phyloP scores from a whole-genome alignment of 2,113 vertebrate species.

The Marmota flaviventris region DNA sequence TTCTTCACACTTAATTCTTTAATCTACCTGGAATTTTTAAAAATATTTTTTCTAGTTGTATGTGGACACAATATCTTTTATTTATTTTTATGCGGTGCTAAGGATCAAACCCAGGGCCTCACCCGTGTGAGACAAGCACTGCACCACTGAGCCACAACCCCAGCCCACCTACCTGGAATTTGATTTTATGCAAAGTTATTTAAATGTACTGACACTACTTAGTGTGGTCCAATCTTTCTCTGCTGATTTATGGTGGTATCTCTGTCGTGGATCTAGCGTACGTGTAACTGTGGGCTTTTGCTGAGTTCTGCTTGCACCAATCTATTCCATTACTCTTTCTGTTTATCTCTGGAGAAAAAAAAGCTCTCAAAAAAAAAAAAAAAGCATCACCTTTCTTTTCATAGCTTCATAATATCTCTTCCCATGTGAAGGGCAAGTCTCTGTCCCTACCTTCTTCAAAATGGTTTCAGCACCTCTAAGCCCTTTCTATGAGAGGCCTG shows the following conservation, averaged over 20 bases:
- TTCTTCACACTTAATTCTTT: constrained; percentile 1
- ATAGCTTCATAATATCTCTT: constrained; percentile 33
- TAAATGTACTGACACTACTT: not conserved
- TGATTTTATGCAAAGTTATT: not conserved
- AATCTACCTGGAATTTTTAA: not conserved
- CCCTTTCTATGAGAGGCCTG: not conserved
- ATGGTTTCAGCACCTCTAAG: not conserved
- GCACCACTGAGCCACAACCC: too few species aligned
- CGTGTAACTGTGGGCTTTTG: not conserved
- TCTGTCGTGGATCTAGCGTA: not conserved
- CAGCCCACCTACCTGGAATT: not conserved
- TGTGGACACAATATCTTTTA: too few species aligned
- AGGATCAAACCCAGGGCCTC: too few species aligned
- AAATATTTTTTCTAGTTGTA: too few species aligned
- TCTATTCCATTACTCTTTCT: constrained; percentile 22
- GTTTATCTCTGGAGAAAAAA: not conserved
- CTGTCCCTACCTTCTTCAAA: not conserved
- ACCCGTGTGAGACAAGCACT: too few species aligned
- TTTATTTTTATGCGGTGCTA: too few species aligned
- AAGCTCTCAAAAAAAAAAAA: too few species aligned
- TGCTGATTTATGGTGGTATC: not conserved
- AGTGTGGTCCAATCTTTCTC: not conserved
- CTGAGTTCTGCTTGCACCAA: not conserved
- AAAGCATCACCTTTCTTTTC: not conserved
- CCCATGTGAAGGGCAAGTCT: not conserved